phyloP scores from a whole-genome alignment of 2,888 invertebrate genomes.

The Tenthredo mesomela region DNA sequence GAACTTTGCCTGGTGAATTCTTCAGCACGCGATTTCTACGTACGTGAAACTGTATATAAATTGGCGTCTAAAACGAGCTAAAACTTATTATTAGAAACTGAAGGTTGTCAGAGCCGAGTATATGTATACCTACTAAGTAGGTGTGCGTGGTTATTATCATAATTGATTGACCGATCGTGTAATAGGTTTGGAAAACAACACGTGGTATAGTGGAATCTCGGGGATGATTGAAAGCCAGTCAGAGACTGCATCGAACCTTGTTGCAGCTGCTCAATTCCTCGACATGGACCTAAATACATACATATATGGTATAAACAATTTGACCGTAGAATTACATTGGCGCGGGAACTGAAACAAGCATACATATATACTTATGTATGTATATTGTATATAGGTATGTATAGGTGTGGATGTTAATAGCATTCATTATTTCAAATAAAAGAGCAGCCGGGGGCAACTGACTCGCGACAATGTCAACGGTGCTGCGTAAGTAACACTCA shows the following conservation, averaged over 20 bases:
- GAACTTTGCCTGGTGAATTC: too few species aligned
- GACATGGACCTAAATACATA: not conserved
- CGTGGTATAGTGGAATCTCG: not conserved
- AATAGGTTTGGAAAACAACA: not conserved
- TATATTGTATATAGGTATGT: not conserved
- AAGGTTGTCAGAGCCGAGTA: not conserved
- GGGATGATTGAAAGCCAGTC: not conserved
- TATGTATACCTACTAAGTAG: too few species aligned
- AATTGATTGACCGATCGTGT: not conserved
- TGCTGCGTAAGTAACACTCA: not conserved
- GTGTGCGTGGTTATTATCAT: not conserved
- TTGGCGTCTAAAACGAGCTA: too few species aligned
- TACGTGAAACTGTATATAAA: too few species aligned
- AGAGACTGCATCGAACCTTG: not conserved
- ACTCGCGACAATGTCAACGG: not conserved
- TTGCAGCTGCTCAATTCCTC: not conserved
- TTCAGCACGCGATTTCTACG: too few species aligned
- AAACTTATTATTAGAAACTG: too few species aligned
- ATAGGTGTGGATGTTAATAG: not conserved
- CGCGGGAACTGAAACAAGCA: conserved; percentile 9
- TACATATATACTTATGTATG: not conserved
- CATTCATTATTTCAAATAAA: conserved; percentile 33
- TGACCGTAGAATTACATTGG: conserved; percentile 1
- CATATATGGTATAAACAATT: not conserved
- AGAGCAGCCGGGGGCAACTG: conserved; percentile 32